These are phyloP conservation scores for Andricus quercusramuli DNA, from an alignment of 2,888 invertebrate species.

Conservation along the genomic window DNA sequence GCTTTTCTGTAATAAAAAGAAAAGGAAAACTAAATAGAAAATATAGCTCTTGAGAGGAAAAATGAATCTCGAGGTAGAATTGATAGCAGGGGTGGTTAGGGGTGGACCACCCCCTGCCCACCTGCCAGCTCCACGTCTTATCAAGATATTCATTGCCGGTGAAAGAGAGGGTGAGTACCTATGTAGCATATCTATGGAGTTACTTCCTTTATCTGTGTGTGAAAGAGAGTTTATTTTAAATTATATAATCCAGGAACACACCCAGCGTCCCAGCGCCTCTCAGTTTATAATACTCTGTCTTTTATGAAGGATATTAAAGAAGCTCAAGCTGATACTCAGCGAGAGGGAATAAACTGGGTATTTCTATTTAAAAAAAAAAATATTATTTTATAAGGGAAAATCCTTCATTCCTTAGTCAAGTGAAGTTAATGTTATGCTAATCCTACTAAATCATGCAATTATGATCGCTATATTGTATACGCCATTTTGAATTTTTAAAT, in stretches of 20 bases:
- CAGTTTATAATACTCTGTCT: constrained; percentile 5
- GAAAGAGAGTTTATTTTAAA: constrained; percentile 9
- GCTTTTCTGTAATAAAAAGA: not conserved
- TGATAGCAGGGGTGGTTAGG: constrained; percentile 74
- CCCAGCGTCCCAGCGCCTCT: not conserved
- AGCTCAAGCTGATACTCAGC: no score
- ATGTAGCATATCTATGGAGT: not conserved
- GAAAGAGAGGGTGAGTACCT: constrained; percentile 80
- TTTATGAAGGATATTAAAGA: not conserved
- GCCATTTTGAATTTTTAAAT: no score
- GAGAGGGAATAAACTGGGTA: not conserved
- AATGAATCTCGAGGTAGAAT: constrained; percentile 75
- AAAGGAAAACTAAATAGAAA: constrained; percentile 6
- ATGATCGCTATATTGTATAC: no score
- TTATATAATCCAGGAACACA: constrained; percentile 15
- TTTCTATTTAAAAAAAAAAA: no score
- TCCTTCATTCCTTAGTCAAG: no score
- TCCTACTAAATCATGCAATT: no score
- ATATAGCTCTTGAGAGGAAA: not conserved
- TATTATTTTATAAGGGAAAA: no score
- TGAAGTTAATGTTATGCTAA: no score
- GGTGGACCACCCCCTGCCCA: constrained; percentile 73
- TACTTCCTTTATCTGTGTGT: not conserved
- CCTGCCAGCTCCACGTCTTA: constrained; percentile 81
- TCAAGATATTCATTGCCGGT: constrained; percentile 82